Base-by-base conservation (phyloP, 2,797 vertebrate genomes). In the Spheniscus humboldti region DNA sequence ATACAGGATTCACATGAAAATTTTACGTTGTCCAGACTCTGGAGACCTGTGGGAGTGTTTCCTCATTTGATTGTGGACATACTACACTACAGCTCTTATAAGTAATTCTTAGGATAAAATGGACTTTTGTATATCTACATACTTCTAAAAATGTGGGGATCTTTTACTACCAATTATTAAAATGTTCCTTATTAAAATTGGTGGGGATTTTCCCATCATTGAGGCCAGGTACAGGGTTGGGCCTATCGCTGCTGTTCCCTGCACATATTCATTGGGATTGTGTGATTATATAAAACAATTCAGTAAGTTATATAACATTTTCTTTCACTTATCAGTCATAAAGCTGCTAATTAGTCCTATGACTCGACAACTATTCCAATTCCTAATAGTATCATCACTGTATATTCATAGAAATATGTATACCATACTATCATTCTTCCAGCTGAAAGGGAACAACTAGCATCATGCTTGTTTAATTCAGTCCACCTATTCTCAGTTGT, bases 251-350 rank as follows among this genome's bases (percentile, higher is more conserved):
- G 69, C 57, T 64, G 57, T 48, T 88, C 76, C 85, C 74, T 94
- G 74, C 71, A 78, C 79, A 82, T 60, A 67, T 74, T 91, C 41
- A 5, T 37, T 78, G 71, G 59, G 39, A 91, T 62, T 76, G 39
- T 88, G 86, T 83, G 88, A 83, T 82, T 91, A 67, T 41, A 55
- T 60, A 77, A 95, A 90, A 37, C 92, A 97, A 50, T 94, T 89
- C 72, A 75, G 60, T 86, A 92, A 89, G 59, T 92, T 91, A 68
- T 48, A 74, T 67, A 94, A 66, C 18, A 23, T 91, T 84, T 91
- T 83, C 64, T 92, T 93, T 89, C 91, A 88, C 66, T 94, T 92
- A 85, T 84, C 96, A 95, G 83, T 96, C 96, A 94, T 77, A 92
- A 94, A 92, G 83, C 64, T 93, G 84, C 76, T 94, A 95, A 69